Conservation (phyloP, 2,113 vertebrate species). For the Solea solea region DNA sequence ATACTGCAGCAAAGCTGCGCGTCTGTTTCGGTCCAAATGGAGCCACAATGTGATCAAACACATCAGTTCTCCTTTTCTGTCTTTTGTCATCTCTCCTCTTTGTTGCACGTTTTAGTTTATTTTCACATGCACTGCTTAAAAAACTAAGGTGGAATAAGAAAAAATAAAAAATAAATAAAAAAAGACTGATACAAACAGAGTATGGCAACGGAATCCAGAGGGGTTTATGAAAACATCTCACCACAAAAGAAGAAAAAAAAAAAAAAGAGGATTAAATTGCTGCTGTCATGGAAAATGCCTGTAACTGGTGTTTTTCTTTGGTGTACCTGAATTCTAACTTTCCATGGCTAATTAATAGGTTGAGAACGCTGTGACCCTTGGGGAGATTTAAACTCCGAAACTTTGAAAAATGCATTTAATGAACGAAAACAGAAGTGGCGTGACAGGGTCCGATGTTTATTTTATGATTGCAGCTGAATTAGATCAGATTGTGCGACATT, state of each 20-base stretch:
- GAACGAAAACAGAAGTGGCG: conserved; percentile 26
- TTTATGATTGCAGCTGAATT: background rate
- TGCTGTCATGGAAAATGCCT: conserved; percentile 72
- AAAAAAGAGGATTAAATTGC: conserved; percentile 61
- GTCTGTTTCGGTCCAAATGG: conserved; percentile 46
- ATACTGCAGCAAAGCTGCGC: conserved; percentile 36
- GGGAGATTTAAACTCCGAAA: background rate
- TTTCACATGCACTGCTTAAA: conserved; percentile 40
- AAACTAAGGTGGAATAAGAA: background rate
- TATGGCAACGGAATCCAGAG: conserved; percentile 57
- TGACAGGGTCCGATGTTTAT: background rate
- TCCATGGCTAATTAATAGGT: conserved; percentile 49
- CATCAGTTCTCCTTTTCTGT: conserved; percentile 64
- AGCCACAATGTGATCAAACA: conserved; percentile 66
- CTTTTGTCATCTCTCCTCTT: conserved; percentile 66
- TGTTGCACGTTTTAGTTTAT: conserved; percentile 49
- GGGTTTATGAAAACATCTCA: conserved; percentile 71
- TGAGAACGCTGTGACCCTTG: conserved; percentile 42
- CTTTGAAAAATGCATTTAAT: conserved; percentile 18
- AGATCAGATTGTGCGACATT: background rate
- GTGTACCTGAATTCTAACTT: conserved; percentile 70
- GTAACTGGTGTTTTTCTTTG: conserved; percentile 64
- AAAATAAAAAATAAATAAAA: background rate
- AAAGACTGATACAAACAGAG: conserved; percentile 62
- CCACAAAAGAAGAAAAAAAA: conserved; percentile 40